Evolutionary conservation across 2,113 vertebrate genomes (phyloP).

Genomic region (Phylloscopus trochilus): DNA sequence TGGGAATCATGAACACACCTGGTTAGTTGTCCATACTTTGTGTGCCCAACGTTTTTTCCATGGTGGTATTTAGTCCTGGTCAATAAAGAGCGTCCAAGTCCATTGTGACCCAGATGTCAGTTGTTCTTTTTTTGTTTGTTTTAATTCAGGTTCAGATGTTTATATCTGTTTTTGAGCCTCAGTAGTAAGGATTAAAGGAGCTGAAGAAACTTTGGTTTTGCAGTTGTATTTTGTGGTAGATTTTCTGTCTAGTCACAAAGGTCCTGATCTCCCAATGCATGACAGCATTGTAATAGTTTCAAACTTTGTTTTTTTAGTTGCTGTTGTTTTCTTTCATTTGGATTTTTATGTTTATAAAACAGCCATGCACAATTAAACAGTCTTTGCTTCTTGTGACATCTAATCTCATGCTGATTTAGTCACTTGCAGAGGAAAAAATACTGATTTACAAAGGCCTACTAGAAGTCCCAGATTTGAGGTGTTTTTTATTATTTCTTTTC

Average conservation of each 20-base stretch:
- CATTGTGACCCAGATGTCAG: background rate
- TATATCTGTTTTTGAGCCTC: background rate
- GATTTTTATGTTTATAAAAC: background rate
- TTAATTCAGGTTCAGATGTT: background rate
- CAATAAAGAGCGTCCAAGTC: background rate
- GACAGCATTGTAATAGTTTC: background rate
- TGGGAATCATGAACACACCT: constrained; percentile 44
- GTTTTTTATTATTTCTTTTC: background rate
- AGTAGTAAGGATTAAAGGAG: background rate
- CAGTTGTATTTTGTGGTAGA: background rate
- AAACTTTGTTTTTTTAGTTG: background rate
- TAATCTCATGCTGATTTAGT: background rate
- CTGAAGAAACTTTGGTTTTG: background rate
- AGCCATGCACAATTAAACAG: background rate
- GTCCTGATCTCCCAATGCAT: constrained; percentile 21
- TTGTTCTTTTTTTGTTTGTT: background rate
- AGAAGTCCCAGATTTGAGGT: background rate
- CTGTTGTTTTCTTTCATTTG: background rate
- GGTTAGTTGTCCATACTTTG: constrained; percentile 15
- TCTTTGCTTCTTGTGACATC: background rate
- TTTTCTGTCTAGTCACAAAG: constrained; percentile 42
- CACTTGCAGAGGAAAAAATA: background rate
- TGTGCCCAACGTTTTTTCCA: background rate
- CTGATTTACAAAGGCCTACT: background rate
- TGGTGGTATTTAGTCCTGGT: background rate